A percentile compares a stretch with the other conserved stretches of the same genome.
Evolutionary conservation across 2,113 vertebrate genomes (phyloP).

Genomic region (Boulengeromyrus knoepffleri): DNA sequence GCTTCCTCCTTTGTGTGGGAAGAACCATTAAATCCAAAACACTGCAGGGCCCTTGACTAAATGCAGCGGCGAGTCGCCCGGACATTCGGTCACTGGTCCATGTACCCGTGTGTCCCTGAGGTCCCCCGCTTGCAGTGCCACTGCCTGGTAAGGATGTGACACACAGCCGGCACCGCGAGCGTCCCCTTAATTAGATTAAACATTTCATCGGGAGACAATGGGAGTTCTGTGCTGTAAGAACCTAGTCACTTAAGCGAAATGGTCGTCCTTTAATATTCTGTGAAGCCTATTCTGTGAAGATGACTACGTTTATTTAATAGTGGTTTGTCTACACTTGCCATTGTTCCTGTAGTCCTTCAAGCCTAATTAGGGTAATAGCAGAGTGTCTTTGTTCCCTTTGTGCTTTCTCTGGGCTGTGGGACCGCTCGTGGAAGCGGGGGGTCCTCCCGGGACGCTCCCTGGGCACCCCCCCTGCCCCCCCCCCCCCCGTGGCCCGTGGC

Average conservation of each 20-base stretch:
- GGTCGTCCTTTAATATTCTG: neutral
- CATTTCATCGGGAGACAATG: neutral
- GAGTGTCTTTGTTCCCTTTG: neutral
- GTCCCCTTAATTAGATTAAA: slow-evolving; percentile 7
- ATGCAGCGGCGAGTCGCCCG: neutral
- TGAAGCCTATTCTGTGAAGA: neutral
- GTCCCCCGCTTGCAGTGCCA: neutral
- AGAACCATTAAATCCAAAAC: neutral
- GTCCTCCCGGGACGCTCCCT: neutral
- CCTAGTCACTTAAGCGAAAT: neutral
- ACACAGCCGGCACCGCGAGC: neutral
- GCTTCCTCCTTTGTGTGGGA: neutral
- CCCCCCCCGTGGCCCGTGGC: neutral
- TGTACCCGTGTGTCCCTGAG: neutral
- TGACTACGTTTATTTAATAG: neutral
- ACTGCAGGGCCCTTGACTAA: neutral
- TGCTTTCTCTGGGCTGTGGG: neutral
- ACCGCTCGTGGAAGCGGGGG: neutral
- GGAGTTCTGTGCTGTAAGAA: neutral
- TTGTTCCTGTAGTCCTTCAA: neutral
- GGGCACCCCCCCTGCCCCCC: neutral
- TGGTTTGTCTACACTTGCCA: neutral
- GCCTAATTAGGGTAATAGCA: neutral
- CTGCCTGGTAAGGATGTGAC: neutral
- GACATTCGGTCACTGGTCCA: neutral